phyloP scores from a whole-genome alignment of 2,797 vertebrate genomes.

The Nyctibius grandis region DNA sequence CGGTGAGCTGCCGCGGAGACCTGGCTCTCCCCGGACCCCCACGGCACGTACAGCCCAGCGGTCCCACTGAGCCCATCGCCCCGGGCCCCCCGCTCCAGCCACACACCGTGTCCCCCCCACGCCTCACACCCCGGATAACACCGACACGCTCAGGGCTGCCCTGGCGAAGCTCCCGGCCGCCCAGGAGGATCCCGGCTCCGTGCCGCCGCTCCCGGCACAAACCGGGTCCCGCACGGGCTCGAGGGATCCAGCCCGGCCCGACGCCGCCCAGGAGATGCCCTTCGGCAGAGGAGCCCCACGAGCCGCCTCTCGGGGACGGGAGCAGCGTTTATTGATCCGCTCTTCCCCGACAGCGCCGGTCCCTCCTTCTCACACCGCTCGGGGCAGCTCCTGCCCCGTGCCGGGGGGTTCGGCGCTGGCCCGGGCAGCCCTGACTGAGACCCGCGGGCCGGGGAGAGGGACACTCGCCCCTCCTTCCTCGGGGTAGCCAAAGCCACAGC shows the following conservation, averaged over 20 bases:
- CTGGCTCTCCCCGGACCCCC: not conserved
- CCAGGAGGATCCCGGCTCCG: not conserved
- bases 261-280: too few relatives aligned
- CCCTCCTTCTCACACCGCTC: not conserved
- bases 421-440: not conserved
- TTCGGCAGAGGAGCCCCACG: accelerated
- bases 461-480: too few relatives aligned
- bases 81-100: not conserved
- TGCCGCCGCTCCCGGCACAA: accelerated
- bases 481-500: not conserved
- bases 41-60: accelerated
- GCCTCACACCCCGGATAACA: not conserved
- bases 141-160: not conserved
- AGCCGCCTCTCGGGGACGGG: accelerated
- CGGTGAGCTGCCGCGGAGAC: accelerated
- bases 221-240: accelerated
- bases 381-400: not conserved
- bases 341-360: not conserved
- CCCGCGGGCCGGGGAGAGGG: accelerated
- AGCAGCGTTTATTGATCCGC: not conserved
- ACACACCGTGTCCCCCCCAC: not conserved
- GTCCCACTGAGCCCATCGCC: too few relatives aligned
- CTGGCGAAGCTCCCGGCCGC: not conserved
- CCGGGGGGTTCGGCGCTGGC: accelerated
- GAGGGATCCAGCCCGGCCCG: not conserved